Conservation (phyloP, 2,888 invertebrate species). For the Cotesia congregata region DNA sequence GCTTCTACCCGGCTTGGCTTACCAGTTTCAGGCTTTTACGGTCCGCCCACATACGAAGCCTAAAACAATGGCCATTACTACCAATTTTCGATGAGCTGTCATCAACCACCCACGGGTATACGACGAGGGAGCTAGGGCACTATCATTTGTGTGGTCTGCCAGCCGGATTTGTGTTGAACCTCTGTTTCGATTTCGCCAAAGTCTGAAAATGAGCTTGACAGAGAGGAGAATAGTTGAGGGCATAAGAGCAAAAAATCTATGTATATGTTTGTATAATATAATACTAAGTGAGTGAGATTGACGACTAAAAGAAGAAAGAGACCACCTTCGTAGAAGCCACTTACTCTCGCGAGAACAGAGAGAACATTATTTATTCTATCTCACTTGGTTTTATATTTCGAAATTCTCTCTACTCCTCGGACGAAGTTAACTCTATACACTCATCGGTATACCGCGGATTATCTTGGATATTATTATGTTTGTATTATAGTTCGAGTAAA, state of each 20-base stretch:
- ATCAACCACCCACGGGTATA: slow-evolving; percentile 59
- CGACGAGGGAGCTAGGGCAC: slow-evolving; percentile 42
- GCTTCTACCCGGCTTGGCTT: not conserved
- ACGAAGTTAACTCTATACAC: not conserved
- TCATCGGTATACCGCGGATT: not conserved
- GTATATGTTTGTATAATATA: not conserved
- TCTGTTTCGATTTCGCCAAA: not conserved
- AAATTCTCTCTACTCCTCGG: slow-evolving; percentile 20
- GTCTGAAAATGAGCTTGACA: slow-evolving; percentile 3
- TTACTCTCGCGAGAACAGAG: slow-evolving; percentile 46
- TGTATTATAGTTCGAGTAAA: not conserved
- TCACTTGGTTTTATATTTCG: slow-evolving; percentile 30
- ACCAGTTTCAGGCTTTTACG: not conserved
- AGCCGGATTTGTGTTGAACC: slow-evolving; percentile 15
- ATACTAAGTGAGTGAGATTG: slow-evolving; percentile 17
- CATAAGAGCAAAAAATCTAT: not conserved
- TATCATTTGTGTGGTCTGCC: slow-evolving; percentile 63
- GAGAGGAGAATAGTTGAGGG: slow-evolving; percentile 16
- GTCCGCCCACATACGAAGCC: slow-evolving; percentile 55
- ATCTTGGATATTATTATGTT: not conserved
- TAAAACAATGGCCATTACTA: slow-evolving; percentile 60
- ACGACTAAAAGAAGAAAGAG: slow-evolving; percentile 47
- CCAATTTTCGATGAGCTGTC: slow-evolving; percentile 60
- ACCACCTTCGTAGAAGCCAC: slow-evolving; percentile 65
- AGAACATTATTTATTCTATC: slow-evolving; percentile 19